Base-by-base conservation (phyloP, 2,113 vertebrate genomes). In the Ceyx cyanopectus region DNA sequence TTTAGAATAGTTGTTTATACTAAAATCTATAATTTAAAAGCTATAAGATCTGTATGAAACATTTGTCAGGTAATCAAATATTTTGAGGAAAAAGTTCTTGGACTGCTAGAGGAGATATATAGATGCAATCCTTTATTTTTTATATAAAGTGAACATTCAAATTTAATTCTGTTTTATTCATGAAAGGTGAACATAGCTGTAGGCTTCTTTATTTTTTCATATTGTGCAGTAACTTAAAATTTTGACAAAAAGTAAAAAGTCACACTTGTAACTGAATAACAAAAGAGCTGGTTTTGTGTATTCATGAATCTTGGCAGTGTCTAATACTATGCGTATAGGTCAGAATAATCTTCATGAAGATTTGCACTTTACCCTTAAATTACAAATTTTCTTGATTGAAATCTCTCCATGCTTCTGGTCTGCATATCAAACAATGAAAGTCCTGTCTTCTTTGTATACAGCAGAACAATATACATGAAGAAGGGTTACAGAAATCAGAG, bases 401-500 rank as follows among this genome's bases (percentile, higher is more conserved):
- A 46, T 66, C 37, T 93, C 50, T 74, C 62, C 34, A 3, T 87
- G 69, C 46, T 62, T 95, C 46, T 92, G 72, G 12, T 94, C 45
- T 93, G 73, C 74, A 29, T 62, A 56, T 16, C 76, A 89, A 45
- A 89, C 87, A 53, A 95, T 94, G 93, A 60, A 94, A 50, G 78
- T 14, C 5, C 81, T 94, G 27, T 68, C 56, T 94, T 97, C 63
- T 96, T 94, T 74, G 1, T 53, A 5, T 94, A 50, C 92, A 97
- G 92, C 97, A 97, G 94, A 96, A 89, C 92, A 96, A 54, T 54
- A 22, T 72, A 56, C 97, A 94, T 90, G 98, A 98, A 79, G 93
- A 95, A 91, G 93, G 61, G 51, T 78, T 93, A 69, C 98, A 97
- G 94, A 98, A 97, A 85, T 92, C 81, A 1, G 97, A 98, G 87